These are phyloP conservation scores for Turritopsis rubra DNA, from an alignment of 30 jellyfish, hydroid and myxozoan species.

Conservation along the genomic window DNA sequence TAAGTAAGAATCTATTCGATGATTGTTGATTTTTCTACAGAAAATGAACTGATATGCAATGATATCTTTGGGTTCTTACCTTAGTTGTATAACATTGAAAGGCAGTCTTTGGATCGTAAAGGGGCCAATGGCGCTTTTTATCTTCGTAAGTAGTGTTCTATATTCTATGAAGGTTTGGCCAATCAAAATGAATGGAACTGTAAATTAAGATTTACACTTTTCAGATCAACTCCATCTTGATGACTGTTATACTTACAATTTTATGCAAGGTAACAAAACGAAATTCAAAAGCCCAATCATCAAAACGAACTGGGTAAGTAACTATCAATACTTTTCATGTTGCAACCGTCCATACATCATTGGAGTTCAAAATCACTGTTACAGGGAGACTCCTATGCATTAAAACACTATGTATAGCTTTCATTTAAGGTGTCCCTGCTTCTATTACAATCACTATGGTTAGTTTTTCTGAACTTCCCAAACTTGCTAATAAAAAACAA, in stretches of 20 bases:
- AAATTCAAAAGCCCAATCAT: neutral
- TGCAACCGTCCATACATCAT: no score
- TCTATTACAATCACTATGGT: no score
- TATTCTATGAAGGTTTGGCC: neutral
- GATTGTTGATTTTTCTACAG: neutral
- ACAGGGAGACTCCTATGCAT: no score
- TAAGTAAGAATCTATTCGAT: neutral
- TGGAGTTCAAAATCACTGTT: no score
- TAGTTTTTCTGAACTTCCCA: no score
- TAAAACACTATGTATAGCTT: no score
- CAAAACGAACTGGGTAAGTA: neutral
- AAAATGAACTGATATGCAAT: neutral
- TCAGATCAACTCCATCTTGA: neutral
- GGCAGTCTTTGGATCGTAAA: slow-evolving; percentile 34
- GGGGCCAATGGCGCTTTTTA: slow-evolving; percentile 37
- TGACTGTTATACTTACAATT: neutral
- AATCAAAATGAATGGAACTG: neutral
- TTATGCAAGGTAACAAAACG: neutral
- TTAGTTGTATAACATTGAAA: slow-evolving; percentile 37
- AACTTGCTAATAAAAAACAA: no score
- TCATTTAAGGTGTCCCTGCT: no score
- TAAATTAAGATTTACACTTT: neutral
- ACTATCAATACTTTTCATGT: no score
- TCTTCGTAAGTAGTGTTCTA: slow-evolving; percentile 18
- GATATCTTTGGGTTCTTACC: neutral